These are phyloP conservation scores for Phrixothrix hirtus DNA, from an alignment of 2,888 invertebrate genomes.

Conservation along the genomic window DNA sequence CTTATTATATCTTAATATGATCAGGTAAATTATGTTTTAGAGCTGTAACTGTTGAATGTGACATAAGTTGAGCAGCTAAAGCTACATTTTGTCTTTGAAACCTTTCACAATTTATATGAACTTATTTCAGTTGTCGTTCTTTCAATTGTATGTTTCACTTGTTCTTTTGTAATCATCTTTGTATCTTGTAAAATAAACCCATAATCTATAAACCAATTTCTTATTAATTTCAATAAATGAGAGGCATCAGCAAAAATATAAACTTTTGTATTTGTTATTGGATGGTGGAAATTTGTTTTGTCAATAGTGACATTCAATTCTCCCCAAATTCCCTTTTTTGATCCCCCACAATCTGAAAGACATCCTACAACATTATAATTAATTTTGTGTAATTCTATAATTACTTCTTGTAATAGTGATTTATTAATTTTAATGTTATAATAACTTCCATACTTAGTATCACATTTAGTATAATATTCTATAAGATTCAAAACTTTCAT, in stretches of 20 bases:
- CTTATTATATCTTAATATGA: no score
- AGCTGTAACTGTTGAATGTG: constrained; percentile 33
- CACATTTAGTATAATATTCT: background rate
- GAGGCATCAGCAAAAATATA: constrained; percentile 37
- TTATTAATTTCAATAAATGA: constrained; percentile 32
- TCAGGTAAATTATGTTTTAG: constrained; percentile 27
- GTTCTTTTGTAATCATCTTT: constrained; percentile 7
- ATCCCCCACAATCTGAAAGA: constrained; percentile 39
- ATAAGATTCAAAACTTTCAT: constrained; percentile 10
- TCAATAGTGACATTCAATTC: constrained; percentile 32
- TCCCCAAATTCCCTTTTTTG: constrained; percentile 40
- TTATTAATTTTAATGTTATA: constrained; percentile 40
- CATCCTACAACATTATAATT: constrained; percentile 41
- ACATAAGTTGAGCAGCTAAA: constrained; percentile 33
- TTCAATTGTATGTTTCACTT: constrained; percentile 1
- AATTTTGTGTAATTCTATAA: constrained; percentile 30
- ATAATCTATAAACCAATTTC: constrained; percentile 36
- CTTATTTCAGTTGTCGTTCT: constrained; percentile 16
- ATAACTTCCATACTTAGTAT: constrained; percentile 34
- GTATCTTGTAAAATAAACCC: constrained; percentile 28
- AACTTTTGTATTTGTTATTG: constrained; percentile 27
- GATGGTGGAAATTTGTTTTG: constrained; percentile 35
- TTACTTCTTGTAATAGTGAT: constrained; percentile 31
- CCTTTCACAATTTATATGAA: constrained; percentile 22
- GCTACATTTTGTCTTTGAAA: constrained; percentile 32